Percentiles rank a stretch among this genome's conserved stretches.
phyloP scores from a whole-genome alignment of 37 sponge, comb jelly and placozoan species.

The Eunapius fragilis region DNA sequence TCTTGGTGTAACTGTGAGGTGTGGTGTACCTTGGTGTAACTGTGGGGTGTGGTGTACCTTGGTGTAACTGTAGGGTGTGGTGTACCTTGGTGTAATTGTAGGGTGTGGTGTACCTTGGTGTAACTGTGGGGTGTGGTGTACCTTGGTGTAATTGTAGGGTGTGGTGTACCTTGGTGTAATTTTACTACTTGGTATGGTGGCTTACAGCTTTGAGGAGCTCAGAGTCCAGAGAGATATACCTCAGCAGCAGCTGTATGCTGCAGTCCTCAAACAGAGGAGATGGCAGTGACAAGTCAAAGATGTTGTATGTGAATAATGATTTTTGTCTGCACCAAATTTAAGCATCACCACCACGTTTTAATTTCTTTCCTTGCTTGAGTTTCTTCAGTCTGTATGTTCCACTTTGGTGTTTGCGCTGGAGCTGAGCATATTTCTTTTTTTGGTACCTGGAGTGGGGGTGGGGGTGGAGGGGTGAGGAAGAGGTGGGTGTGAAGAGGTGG shows the following conservation, averaged over 20 bases:
- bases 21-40: too few species aligned
- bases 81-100: background rate
- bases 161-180: background rate
- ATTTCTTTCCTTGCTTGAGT: conserved; percentile 30
- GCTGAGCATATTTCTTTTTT: background rate
- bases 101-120: too few species aligned
- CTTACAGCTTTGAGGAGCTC: conserved; percentile 9
- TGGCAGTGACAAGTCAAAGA: conserved; percentile 3
- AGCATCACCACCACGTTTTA: background rate
- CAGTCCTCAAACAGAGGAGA: conserved; percentile 18
- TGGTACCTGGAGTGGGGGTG: background rate
- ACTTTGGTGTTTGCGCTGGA: background rate
- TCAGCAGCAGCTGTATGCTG: background rate
- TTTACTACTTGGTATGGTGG: background rate
- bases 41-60: background rate
- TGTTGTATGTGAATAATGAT: too few species aligned
- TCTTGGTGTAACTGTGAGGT: background rate
- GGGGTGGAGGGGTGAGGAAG: background rate
- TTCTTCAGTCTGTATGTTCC: conserved; percentile 27
- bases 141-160: background rate
- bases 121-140: background rate
- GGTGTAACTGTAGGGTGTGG: background rate
- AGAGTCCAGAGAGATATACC: background rate
- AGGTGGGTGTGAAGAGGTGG: background rate
- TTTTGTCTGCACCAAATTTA: too few species aligned